phyloP scores from a whole-genome alignment of 1,140 invertebrate species.

The Harpegnathos saltator region DNA sequence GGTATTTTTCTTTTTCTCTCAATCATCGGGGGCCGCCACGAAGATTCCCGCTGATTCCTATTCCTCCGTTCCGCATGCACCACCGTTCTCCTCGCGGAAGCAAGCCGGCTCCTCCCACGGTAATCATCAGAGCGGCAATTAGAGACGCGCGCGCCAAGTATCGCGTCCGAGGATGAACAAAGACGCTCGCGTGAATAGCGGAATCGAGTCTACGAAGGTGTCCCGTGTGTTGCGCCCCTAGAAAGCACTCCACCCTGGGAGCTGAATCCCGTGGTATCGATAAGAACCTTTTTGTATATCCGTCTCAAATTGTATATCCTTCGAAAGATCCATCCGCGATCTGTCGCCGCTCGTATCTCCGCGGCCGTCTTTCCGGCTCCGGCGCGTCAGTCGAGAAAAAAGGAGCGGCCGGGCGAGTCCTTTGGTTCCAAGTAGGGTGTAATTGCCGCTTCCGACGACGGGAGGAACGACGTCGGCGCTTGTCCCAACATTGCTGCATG shows the following conservation, averaged over 20 bases:
- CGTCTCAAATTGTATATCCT: too few relatives aligned
- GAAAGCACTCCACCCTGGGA: too few relatives aligned
- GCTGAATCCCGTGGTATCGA: background rate
- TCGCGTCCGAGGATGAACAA: background rate
- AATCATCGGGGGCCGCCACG: constrained; percentile 77
- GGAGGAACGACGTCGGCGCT: constrained; percentile 43
- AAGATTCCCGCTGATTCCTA: constrained; percentile 49
- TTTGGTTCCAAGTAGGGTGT: constrained; percentile 75
- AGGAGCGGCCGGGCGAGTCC: constrained; percentile 33
- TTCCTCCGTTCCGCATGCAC: constrained; percentile 16
- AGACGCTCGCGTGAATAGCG: too few relatives aligned
- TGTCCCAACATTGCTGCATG: constrained; percentile 80
- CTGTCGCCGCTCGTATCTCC: constrained; percentile 6
- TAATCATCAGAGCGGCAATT: constrained; percentile 24
- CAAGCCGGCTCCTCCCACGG: constrained; percentile 14
- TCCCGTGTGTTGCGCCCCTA: too few relatives aligned
- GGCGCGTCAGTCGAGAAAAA: constrained; percentile 19
- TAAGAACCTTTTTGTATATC: background rate
- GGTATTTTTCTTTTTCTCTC: constrained; percentile 79
- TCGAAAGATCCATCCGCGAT: constrained; percentile 19
- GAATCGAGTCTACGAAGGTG: background rate
- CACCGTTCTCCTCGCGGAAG: constrained; percentile 4
- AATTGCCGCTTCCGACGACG: constrained; percentile 70
- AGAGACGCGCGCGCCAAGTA: background rate
- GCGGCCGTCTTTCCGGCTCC: constrained; percentile 36